A percentile compares a stretch with the other conserved stretches of the same genome.
These are phyloP conservation scores for Scortum barcoo DNA, from an alignment of 2,113 vertebrate species.

Conservation along the genomic window DNA sequence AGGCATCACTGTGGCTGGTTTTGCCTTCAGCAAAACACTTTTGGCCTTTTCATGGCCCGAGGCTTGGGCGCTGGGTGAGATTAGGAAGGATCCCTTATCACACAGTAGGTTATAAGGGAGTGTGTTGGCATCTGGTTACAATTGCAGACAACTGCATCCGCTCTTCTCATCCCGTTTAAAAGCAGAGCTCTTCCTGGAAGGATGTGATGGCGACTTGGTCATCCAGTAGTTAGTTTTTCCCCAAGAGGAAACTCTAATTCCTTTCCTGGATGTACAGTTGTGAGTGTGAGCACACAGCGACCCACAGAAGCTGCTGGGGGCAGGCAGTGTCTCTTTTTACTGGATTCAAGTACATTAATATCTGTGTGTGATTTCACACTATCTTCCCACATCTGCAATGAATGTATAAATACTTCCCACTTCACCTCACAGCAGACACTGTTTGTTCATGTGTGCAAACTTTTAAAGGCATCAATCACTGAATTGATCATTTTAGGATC, in stretches of 20 bases:
- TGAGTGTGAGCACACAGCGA: background rate
- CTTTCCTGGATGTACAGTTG: background rate
- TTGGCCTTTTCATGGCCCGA: conserved; percentile 16
- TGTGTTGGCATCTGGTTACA: conserved; percentile 19
- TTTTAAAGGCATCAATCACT: too few species aligned
- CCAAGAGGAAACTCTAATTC: background rate
- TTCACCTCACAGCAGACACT: background rate
- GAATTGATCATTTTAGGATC: too few species aligned
- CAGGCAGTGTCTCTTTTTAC: background rate
- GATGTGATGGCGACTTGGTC: conserved; percentile 6
- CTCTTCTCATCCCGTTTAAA: conserved; percentile 26
- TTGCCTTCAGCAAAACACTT: background rate
- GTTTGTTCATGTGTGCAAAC: too few species aligned
- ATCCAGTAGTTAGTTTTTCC: conserved; percentile 1
- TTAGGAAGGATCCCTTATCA: conserved; percentile 16
- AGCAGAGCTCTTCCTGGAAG: conserved; percentile 6
- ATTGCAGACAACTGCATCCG: conserved; percentile 33
- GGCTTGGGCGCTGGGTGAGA: conserved; percentile 9
- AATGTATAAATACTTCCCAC: background rate
- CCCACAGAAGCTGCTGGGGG: background rate
- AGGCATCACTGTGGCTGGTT: background rate
- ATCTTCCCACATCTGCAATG: background rate
- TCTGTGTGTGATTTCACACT: background rate
- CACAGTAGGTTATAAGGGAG: background rate
- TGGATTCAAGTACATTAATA: background rate